Evolutionary conservation across 2,797 vertebrate genomes (phyloP), one percentile per base, ranked within the genome.

Genomic region (Schizopygopsis pylzovi): DNA sequence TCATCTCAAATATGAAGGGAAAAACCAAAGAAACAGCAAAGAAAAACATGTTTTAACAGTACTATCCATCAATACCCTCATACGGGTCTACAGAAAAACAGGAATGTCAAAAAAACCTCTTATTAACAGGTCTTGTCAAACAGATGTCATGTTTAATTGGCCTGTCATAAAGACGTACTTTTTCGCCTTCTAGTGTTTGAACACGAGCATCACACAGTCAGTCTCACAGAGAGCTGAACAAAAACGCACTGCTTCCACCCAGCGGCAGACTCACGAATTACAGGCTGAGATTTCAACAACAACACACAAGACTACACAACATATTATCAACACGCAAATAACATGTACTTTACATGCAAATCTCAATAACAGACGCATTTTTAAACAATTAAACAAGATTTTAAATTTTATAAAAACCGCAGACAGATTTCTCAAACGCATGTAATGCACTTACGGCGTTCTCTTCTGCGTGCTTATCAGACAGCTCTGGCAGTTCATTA

Each of bases 171-270:
- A 45, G 15, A 63, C 33, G 15, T 16, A 47, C 10, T 72, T 33
- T 45, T 20, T 59, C 49, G 33, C 65, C 65, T 15, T 81, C 65
- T 81, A 56, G 80, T 72, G 37, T 72, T 72, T 72, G 25, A 56
- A 39, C 25, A 12, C 4, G n/a, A 22, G 22, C 37, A 25, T 78
- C 37, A 45, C 37, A 33, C n/a, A 45, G 25, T 43, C 16, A 43
- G 33, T 13, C 25, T 22, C 9, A 2, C 49, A 20, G n/a, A 41
- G 13, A 16, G 37, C 12, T 41, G 8, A 63, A 79, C 4, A 22
- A 13, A 49, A 15, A 18, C 61, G 12, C 61, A 16, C 25, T 1
- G 3, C 61, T 52, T 63, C 43, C 43, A 37, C 63, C 61, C 25
- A 5, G 79, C 28, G 79, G 45, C 43, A 12, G 16, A 81, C 16